phyloP scores from a whole-genome alignment of 2,888 invertebrate species.

The Hydriomena furcata region DNA sequence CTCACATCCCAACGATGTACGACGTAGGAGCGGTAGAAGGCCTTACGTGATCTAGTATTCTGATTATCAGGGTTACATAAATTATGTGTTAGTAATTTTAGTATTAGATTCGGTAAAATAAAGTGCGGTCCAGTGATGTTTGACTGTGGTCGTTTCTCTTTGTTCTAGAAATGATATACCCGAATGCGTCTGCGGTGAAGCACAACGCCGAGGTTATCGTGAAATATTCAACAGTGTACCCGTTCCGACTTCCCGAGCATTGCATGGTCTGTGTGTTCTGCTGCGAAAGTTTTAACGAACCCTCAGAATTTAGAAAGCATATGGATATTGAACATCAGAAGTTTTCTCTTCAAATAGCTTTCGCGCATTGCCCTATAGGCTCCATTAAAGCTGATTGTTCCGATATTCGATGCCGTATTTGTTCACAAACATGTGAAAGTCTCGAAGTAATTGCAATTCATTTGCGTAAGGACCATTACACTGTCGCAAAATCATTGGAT shows the following conservation, averaged over 20 bases:
- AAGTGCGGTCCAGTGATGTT: neutral
- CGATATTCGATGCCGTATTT: conserved; percentile 63
- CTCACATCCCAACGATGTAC: no score
- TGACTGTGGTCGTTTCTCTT: conserved; percentile 75
- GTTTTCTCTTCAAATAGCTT: conserved; percentile 62
- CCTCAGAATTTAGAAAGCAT: conserved; percentile 59
- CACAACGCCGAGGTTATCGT: conserved; percentile 74
- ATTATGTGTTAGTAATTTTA: no score
- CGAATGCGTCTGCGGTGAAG: conserved; percentile 61
- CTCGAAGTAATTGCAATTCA: conserved; percentile 62
- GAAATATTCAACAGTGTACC: conserved; percentile 73
- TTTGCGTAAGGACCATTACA: conserved; percentile 47
- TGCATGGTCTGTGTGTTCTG: conserved; percentile 74
- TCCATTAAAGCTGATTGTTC: conserved; percentile 71
- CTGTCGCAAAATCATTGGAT: conserved; percentile 9
- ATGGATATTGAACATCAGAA: conserved; percentile 64
- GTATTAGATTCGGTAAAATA: no score
- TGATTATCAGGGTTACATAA: no score
- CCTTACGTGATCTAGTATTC: no score
- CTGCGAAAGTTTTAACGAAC: conserved; percentile 62
- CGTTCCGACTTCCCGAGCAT: conserved; percentile 72
- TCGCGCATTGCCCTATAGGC: conserved; percentile 62
- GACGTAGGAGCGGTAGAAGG: no score
- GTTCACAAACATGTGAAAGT: conserved; percentile 47
- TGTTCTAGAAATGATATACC: conserved; percentile 73